Evolutionary conservation across 2,113 vertebrate genomes (phyloP), one percentile per base, ranked within the genome.

Genomic region (Synchiropus splendidus): DNA sequence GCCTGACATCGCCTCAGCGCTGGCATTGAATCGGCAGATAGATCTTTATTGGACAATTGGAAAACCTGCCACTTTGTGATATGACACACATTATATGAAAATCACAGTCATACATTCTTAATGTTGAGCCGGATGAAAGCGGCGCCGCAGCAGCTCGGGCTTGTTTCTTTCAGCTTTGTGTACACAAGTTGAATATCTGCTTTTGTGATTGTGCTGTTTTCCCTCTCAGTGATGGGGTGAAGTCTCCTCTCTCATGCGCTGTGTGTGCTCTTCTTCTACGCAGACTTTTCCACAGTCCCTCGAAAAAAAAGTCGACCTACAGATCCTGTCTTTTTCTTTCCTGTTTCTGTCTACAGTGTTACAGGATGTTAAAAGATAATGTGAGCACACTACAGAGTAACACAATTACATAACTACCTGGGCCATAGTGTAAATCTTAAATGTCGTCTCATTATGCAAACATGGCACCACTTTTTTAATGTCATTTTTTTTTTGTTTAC

Each of bases 1-100:
- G 74, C 54, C 72, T 75, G 61, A 59, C 51, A 41, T 77, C 75
- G 81, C 76, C 70, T 68, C 67, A 63, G 67, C 61, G 42, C 35
- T 74, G 49, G 62, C 64, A 70, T 79, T 82, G 78, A 81, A 83
- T 84, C 76, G 77, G 74, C 78, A 82, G 79, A 84, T 81, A 81
- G 71, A 83, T 85, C 80, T 82, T 85, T 83, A 83, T 84, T 84
- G 81, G 79, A 78, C 77, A 81, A 84, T 81, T 79, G 77, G 77
- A 78, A 75, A 78, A 75, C 58, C 74, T 72, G 76, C 60, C 77
- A 74, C 71, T 80, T 68, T 67, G 67, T 79, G 77, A 83, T 78
- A 75, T 78, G 78, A 82, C 77, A 81, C 76, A 77, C 75, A 79
- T 83, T 80, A 85, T 75, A 68, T 60, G 75, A 75, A 79, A 82